A percentile compares a stretch with the other conserved stretches of the same genome.
phyloP scores from a whole-genome alignment of 2,888 invertebrate species.

The Neoitamus cyanurus region DNA sequence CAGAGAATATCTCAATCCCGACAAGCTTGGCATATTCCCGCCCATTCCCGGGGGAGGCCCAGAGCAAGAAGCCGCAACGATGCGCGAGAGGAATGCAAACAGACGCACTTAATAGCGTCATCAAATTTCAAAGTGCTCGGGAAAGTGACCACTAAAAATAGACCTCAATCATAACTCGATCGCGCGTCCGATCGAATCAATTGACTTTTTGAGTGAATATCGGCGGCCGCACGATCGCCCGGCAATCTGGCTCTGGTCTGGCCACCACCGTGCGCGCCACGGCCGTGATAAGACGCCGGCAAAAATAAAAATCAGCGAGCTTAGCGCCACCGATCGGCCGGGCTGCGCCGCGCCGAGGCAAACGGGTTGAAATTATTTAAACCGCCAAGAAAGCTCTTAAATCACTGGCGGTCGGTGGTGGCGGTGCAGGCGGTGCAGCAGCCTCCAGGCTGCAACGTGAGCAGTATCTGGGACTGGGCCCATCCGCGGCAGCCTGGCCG shows the following conservation, averaged over 20 bases:
- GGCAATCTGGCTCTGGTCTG: not conserved
- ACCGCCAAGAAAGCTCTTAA: conserved; percentile 15
- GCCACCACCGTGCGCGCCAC: not conserved
- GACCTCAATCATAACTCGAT: conserved; percentile 25
- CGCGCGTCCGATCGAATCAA: conserved; percentile 14
- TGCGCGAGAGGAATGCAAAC: not conserved
- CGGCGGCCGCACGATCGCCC: not conserved
- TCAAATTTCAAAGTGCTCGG: conserved; percentile 33
- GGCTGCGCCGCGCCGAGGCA: not conserved
- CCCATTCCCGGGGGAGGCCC: not conserved
- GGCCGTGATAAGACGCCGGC: conserved; percentile 2
- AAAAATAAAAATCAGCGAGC: conserved; percentile 1
- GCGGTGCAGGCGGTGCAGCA: not conserved
- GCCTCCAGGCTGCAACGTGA: not conserved
- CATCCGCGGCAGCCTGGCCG: not conserved
- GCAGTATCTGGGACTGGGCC: not conserved
- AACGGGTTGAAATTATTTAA: conserved; percentile 25
- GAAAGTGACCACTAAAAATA: conserved; percentile 19
- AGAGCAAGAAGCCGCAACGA: not conserved
- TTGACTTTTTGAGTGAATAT: conserved; percentile 32
- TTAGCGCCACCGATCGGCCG: conserved; percentile 5
- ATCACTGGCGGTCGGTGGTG: not conserved
- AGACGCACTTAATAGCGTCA: conserved; percentile 23
- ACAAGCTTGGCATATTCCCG: not conserved
- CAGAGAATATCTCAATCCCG: not conserved